phyloP scores from a whole-genome alignment of 2,888 invertebrate genomes.

The Andrena bicolor region DNA sequence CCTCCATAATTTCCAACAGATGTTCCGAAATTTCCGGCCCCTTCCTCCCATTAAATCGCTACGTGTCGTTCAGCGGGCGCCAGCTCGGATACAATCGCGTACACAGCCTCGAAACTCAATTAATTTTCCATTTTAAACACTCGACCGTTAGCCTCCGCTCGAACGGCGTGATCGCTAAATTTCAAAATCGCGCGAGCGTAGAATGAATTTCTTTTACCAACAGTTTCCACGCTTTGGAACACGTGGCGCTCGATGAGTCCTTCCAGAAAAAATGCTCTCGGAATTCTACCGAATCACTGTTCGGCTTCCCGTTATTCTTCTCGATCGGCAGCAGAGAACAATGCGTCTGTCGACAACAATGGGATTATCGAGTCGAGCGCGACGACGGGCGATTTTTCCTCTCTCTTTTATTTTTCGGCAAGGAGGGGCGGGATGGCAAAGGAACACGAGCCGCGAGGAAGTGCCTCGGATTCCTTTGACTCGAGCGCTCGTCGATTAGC shows the following conservation, averaged over 20 bases:
- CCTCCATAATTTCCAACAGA: constrained; percentile 35
- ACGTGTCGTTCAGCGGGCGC: background rate
- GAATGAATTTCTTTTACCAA: background rate
- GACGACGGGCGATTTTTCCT: constrained; percentile 2
- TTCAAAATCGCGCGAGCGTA: background rate
- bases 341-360: constrained; percentile 39
- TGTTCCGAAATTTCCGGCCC: constrained; percentile 35
- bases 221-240: no score
- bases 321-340: background rate
- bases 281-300: background rate
- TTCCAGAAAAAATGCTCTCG: no score
- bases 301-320: constrained; percentile 13
- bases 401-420: background rate
- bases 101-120: constrained; percentile 4
- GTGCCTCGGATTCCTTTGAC: constrained; percentile 27
- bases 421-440: background rate
- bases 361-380: constrained; percentile 38
- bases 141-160: background rate
- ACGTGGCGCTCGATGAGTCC: no score
- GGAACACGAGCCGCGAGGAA: background rate
- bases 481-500: constrained; percentile 36
- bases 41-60: constrained; percentile 8
- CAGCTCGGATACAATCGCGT: background rate
- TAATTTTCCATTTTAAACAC: constrained; percentile 21
- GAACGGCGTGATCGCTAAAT: background rate